These are phyloP conservation scores for Hirudo medicinalis DNA, from an alignment of 1,140 invertebrate species.

Conservation along the genomic window DNA sequence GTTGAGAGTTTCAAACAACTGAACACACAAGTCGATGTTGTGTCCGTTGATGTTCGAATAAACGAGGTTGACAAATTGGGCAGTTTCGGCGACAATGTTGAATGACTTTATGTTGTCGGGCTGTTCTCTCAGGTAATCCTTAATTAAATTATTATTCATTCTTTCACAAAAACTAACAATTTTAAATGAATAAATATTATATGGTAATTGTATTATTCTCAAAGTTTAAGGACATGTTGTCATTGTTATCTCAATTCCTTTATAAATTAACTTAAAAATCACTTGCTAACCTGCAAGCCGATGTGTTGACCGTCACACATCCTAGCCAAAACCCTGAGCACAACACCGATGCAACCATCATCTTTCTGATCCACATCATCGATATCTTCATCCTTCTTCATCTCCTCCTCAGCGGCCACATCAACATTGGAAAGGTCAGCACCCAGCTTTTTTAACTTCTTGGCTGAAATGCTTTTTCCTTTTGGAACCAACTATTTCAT, in stretches of 20 bases:
- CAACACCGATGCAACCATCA: conserved; percentile 30
- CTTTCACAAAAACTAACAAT: background rate
- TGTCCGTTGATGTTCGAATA: conserved; percentile 35
- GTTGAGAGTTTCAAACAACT: conserved; percentile 35
- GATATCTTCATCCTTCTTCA: conserved; percentile 18
- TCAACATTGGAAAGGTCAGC: no score
- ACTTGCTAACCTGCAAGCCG: conserved; percentile 32
- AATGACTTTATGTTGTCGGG: conserved; percentile 40
- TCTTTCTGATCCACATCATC: conserved; percentile 21
- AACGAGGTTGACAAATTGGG: conserved; percentile 32
- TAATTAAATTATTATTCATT: no score
- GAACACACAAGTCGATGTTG: conserved; percentile 32
- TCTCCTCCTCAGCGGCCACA: background rate
- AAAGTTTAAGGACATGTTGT: background rate
- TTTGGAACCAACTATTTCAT: conserved; percentile 15
- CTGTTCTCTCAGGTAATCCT: conserved; percentile 35
- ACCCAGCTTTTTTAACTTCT: conserved; percentile 15
- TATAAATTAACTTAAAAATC: no score
- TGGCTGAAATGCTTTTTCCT: conserved; percentile 13
- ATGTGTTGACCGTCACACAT: conserved; percentile 39
- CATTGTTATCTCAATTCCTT: no score
- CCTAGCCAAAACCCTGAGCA: conserved; percentile 35
- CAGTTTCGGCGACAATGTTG: conserved; percentile 36
- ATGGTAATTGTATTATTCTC: background rate
- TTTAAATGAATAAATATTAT: background rate